Conservation (phyloP, 2,888 invertebrate genomes). For the Orthosia cruda region DNA sequence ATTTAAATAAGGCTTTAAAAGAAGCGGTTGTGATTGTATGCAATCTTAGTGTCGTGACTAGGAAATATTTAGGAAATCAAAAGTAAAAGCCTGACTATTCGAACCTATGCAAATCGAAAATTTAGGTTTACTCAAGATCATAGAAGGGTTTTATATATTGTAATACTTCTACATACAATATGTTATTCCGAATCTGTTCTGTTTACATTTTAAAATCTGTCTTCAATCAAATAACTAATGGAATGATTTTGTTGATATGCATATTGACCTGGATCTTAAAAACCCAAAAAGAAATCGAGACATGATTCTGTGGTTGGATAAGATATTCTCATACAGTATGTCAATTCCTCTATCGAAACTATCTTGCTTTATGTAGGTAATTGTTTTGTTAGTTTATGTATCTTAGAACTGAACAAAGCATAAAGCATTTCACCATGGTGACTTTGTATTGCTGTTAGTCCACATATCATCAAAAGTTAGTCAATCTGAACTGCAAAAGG, state of each 20-base stretch:
- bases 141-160: conserved; percentile 4
- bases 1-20: conserved; percentile 79
- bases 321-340: background rate
- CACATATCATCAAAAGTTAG: conserved; percentile 13
- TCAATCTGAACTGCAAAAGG: background rate
- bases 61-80: conserved; percentile 40
- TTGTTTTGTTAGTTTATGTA: background rate
- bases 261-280: conserved; percentile 5
- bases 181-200: conserved; percentile 36
- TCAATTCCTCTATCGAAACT: conserved; percentile 11
- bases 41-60: conserved; percentile 73
- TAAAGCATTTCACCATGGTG: conserved; percentile 7
- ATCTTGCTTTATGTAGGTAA: background rate
- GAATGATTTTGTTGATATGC: background rate
- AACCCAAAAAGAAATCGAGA: background rate
- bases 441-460: background rate
- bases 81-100: conserved; percentile 12
- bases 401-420: conserved; percentile 22
- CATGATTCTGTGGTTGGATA: conserved; percentile 15
- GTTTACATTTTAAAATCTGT: conserved; percentile 17
- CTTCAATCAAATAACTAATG: conserved; percentile 12
- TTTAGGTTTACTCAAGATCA: conserved; percentile 31
- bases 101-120: conserved; percentile 16
- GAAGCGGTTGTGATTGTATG: conserved; percentile 84
- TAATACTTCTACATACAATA: conserved; percentile 8